These are phyloP conservation scores for Xerus inauris DNA, from an alignment of 2,113 vertebrate species.

Conservation along the genomic window DNA sequence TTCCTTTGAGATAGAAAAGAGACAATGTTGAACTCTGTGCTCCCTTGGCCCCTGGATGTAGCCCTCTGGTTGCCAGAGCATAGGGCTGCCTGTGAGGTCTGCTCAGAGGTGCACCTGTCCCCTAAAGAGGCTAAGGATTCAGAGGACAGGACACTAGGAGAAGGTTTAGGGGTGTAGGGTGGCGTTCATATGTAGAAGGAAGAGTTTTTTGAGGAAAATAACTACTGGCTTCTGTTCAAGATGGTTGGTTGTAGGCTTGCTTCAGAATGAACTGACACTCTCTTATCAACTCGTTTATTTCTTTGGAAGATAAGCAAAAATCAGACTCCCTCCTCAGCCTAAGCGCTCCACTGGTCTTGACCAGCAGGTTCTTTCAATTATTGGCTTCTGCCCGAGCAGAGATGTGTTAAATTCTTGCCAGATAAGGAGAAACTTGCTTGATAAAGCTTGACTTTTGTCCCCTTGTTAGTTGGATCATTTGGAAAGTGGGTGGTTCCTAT, in stretches of 20 bases:
- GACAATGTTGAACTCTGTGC: accelerated
- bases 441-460: background rate
- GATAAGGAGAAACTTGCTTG: background rate
- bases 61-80: background rate
- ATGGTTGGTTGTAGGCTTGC: background rate
- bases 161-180: background rate
- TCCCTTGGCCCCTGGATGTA: too few species aligned
- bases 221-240: background rate
- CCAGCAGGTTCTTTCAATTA: background rate
- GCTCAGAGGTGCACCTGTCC: too few species aligned
- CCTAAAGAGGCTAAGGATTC: background rate
- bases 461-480: background rate
- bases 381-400: background rate
- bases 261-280: background rate
- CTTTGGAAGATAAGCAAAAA: conserved; percentile 55
- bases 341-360: background rate
- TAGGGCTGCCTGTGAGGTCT: background rate
- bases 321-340: background rate
- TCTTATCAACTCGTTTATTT: background rate
- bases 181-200: background rate
- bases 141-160: background rate
- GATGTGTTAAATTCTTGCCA: background rate
- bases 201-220: background rate
- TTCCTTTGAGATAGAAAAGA: background rate
- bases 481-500: background rate